A percentile compares a stretch with the other conserved stretches of the same genome.
phyloP scores from a whole-genome alignment of 2,113 vertebrate species.

The Mugil cephalus region DNA sequence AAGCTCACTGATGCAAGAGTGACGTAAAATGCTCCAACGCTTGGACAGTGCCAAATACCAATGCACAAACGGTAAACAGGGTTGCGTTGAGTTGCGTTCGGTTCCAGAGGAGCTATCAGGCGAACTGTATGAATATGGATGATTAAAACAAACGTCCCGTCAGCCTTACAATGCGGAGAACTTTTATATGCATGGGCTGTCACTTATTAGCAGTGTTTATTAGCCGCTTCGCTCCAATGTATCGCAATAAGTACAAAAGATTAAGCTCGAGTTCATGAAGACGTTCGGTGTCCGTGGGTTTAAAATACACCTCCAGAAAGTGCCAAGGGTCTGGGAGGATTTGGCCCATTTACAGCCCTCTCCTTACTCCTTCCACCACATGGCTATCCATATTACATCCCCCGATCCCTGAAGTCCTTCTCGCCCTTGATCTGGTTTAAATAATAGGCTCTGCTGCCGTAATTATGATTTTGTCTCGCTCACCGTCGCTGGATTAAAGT shows the following conservation, averaged over 20 bases:
- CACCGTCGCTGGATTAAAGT: slow-evolving; percentile 77
- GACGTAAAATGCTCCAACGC: slow-evolving; percentile 66
- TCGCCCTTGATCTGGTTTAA: slow-evolving; percentile 79
- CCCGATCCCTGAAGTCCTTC: slow-evolving; percentile 54
- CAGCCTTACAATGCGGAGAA: not conserved
- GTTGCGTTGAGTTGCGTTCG: slow-evolving; percentile 62
- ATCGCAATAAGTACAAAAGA: not conserved
- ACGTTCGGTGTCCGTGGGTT: slow-evolving; percentile 37
- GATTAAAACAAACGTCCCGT: slow-evolving; percentile 31
- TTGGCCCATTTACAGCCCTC: slow-evolving; percentile 62
- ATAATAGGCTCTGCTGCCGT: slow-evolving; percentile 66
- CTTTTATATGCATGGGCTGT: not conserved
- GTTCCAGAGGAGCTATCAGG: slow-evolving; percentile 30
- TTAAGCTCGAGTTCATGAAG: slow-evolving; percentile 30
- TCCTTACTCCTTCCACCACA: slow-evolving; percentile 17
- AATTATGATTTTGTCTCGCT: slow-evolving; percentile 78
- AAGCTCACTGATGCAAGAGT: slow-evolving; percentile 77
- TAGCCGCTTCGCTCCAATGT: not conserved
- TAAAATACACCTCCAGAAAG: slow-evolving; percentile 49
- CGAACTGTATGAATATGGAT: slow-evolving; percentile 46
- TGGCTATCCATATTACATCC: slow-evolving; percentile 43
- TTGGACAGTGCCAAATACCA: slow-evolving; percentile 47
- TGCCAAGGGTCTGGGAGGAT: slow-evolving; percentile 52
- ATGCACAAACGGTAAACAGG: slow-evolving; percentile 68
- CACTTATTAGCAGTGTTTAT: not conserved